Base-by-base conservation (phyloP, 2,797 vertebrate genomes). In the Hypotaenidia philippensis region DNA sequence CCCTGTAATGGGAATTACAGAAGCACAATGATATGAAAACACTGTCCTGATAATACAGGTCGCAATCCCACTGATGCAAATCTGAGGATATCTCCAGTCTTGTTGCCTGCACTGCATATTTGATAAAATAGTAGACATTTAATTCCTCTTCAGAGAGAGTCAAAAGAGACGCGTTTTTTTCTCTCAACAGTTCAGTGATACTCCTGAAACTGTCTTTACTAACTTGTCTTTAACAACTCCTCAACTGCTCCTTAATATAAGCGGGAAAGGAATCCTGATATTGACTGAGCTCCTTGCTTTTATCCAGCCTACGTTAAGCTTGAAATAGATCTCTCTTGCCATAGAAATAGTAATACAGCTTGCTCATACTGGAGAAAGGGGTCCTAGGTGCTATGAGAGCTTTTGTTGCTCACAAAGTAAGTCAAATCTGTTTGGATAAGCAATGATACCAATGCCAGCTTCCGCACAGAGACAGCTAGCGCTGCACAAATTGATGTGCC, bases 401-500 rank as follows among this genome's bases (percentile, higher is more conserved):
- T 74, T 87, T 72, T 85, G 38, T 68, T 76, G n/a, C 72, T 90
- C 72, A 40, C 31, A 89, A 72, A 78, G 65, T 53, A 41, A 83
- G 75, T 68, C 38, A 76, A 52, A 79, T 69, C 36, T 50, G 7
- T 87, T 93, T 93, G 69, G 84, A 77, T 91, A 93, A 95, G 77
- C 63, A 75, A 12, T 57, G 60, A 60, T 66, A 87, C 26, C 45
- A 7, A 25, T 79, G 71, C 85, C 90, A 91, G 29, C 45, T 87
- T 91, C 52, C 78, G 47, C 63, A 29, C 9, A 40, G 49, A 83
- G 87, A 89, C 76, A 91, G 4, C 63, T 14, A 76, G 63, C 18
- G 49, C 93, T 92, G 75, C 77, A 82, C 81, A 96, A 94, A 95
- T 89, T 90, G 94, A 94, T 94, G 93, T 90, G 95, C 93, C 89